Evolutionary conservation across 2,888 invertebrate species (phyloP).

Genomic region (Synergus itoensis): DNA sequence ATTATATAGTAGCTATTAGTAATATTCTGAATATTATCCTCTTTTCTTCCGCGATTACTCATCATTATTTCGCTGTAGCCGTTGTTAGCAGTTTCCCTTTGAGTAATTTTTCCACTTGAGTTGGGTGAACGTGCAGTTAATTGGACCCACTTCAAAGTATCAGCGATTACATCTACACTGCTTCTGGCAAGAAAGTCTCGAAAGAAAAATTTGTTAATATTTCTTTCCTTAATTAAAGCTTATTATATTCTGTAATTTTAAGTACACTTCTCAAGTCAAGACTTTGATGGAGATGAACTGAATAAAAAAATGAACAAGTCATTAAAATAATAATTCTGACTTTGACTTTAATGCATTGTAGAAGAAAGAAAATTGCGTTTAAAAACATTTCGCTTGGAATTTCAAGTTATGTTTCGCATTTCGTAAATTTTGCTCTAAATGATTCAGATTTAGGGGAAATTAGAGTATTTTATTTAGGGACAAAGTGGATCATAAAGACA

Average conservation of each 20-base stretch:
- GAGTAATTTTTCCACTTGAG: constrained; percentile 7
- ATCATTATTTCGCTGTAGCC: background rate
- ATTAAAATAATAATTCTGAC: background rate
- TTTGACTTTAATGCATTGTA: no score
- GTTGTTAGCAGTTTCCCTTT: background rate
- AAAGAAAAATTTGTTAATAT: background rate
- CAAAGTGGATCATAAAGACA: no score
- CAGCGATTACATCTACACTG: background rate
- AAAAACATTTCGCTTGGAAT: no score
- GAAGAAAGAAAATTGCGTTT: no score
- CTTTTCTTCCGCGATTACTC: background rate
- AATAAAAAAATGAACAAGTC: background rate
- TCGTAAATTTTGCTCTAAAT: no score
- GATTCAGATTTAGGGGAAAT: no score
- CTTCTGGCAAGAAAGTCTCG: background rate
- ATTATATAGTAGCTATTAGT: background rate
- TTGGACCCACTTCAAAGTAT: constrained; percentile 7
- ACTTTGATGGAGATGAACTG: background rate
- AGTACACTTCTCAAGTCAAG: background rate
- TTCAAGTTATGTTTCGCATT: no score
- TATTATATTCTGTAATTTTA: background rate
- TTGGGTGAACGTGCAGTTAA: constrained; percentile 4
- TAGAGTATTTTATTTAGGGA: no score
- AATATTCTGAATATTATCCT: background rate
- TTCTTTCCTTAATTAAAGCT: background rate